Evolutionary conservation across 2,797 vertebrate genomes (phyloP).

Genomic region (Rhinichthys osculus): DNA sequence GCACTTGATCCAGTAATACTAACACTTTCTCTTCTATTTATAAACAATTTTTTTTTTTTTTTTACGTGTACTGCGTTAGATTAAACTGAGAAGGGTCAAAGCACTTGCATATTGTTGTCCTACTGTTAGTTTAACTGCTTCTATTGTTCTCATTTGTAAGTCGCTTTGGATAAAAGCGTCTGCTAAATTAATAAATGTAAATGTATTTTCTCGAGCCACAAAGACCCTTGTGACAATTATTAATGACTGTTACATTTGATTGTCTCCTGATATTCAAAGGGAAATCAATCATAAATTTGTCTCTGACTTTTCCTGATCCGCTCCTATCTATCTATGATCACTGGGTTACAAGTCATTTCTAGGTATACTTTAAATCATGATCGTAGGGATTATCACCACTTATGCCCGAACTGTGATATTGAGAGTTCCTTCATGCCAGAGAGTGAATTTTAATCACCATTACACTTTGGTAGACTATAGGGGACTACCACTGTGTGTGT

Average conservation of each 20-base stretch:
- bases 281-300: conserved; percentile 12
- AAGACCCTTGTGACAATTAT: conserved; percentile 11
- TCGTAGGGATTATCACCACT: background rate
- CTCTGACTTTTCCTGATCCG: background rate
- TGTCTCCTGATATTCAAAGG: conserved; percentile 9
- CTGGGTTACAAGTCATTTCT: background rate
- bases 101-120: too few relatives aligned
- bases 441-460: conserved; percentile 8
- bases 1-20: too few relatives aligned
- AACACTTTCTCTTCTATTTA: too few relatives aligned
- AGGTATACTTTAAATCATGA: background rate
- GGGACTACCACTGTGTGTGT: background rate
- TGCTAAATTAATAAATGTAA: too few relatives aligned
- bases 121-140: too few relatives aligned
- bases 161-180: too few relatives aligned
- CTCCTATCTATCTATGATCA: background rate
- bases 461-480: background rate
- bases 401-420: background rate
- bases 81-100: too few relatives aligned
- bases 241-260: conserved; percentile 15
- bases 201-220: too few relatives aligned
- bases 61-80: too few relatives aligned
- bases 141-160: too few relatives aligned
- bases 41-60: too few relatives aligned
- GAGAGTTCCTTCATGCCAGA: background rate